Conservation (phyloP, 2,888 invertebrate species). For the Cyaniris semiargus region DNA sequence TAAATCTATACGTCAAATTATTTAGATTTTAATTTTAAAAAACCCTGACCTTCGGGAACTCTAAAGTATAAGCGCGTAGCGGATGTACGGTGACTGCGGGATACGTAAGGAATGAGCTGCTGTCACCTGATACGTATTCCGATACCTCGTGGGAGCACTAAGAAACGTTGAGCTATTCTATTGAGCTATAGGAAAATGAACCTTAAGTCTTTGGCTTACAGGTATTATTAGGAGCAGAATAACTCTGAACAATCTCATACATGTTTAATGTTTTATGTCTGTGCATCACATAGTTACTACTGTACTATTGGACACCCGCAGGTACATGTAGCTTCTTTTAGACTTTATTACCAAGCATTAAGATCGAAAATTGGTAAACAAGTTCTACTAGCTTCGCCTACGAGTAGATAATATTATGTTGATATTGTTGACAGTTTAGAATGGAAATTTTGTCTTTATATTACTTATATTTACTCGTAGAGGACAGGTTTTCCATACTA, state of each 20-base stretch:
- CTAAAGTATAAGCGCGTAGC: slow-evolving; percentile 50
- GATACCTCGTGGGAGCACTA: slow-evolving; percentile 41
- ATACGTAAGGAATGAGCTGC: slow-evolving; percentile 60
- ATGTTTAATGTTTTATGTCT: neutral
- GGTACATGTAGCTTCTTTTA: neutral
- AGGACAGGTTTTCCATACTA: neutral
- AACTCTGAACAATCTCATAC: neutral
- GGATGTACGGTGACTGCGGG: slow-evolving; percentile 60
- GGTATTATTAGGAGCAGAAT: neutral
- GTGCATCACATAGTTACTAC: neutral
- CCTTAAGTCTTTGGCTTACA: neutral
- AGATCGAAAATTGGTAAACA: neutral
- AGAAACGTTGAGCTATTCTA: slow-evolving; percentile 32
- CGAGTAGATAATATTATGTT: no score
- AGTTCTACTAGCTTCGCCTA: neutral
- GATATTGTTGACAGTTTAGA: slow-evolving; percentile 5
- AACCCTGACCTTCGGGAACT: neutral
- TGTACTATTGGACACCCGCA: neutral
- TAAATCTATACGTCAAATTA: no score
- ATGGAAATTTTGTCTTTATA: slow-evolving; percentile 13
- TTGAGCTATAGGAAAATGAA: neutral
- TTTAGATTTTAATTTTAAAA: neutral
- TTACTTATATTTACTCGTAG: neutral
- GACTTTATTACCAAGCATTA: neutral
- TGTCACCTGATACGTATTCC: slow-evolving; percentile 60